Evolutionary conservation across 2,797 vertebrate genomes (phyloP).

Genomic region (Cryptoprocta ferox): DNA sequence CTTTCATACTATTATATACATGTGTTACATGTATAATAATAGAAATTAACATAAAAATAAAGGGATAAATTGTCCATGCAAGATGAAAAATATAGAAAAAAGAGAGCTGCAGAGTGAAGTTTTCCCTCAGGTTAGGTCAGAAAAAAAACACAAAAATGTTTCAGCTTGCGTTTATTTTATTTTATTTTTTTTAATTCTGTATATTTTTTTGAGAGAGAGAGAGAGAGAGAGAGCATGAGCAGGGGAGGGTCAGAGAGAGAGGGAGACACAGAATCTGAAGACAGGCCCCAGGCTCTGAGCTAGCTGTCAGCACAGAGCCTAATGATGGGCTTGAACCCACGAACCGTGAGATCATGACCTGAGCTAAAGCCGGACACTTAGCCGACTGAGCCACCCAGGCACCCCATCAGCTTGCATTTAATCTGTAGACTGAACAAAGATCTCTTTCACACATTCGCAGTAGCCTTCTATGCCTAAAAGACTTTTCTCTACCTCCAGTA

Average conservation of each 20-base stretch:
- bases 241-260: too few species aligned
- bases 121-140: background rate
- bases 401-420: background rate
- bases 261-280: too few species aligned
- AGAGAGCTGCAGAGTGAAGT: background rate
- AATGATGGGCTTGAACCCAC: too few species aligned
- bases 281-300: too few species aligned
- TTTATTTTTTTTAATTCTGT: too few species aligned
- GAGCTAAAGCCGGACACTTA: too few species aligned
- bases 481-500: background rate
- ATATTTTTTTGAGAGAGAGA: too few species aligned
- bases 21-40: background rate
- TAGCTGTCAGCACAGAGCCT: too few species aligned
- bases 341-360: too few species aligned
- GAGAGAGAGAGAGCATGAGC: too few species aligned
- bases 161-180: background rate
- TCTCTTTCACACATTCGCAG: background rate
- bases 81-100: background rate
- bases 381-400: too few species aligned
- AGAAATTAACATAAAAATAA: conserved; percentile 17
- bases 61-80: background rate
- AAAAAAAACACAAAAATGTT: background rate
- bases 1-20: background rate
- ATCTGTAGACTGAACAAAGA: background rate
- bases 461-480: background rate